Percentiles rank a stretch among this genome's conserved stretches.
phyloP scores from a whole-genome alignment of 30 jellyfish, hydroid and myxozoan genomes.

The Cassiopea andromeda region DNA sequence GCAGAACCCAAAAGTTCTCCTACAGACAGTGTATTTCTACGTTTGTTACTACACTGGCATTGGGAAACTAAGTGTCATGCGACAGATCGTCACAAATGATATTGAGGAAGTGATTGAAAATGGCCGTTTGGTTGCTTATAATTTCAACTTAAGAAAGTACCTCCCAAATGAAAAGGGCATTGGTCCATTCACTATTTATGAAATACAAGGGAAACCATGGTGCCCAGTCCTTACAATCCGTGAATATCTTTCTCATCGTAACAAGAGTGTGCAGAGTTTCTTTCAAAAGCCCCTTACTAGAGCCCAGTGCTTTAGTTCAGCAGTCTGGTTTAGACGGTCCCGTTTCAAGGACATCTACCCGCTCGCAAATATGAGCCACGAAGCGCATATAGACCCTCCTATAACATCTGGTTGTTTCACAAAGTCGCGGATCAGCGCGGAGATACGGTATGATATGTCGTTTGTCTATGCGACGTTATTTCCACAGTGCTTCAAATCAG shows the following conservation, averaged over 20 bases:
- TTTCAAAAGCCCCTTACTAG: slow-evolving; percentile 57
- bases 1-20: slow-evolving; percentile 45
- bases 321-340: slow-evolving; percentile 50
- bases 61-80: slow-evolving; percentile 68
- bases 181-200: slow-evolving; percentile 64
- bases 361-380: slow-evolving; percentile 49
- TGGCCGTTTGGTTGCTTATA: slow-evolving; percentile 52
- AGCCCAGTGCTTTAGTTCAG: slow-evolving; percentile 34
- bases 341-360: slow-evolving; percentile 60
- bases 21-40: slow-evolving; percentile 59
- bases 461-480: slow-evolving; percentile 48
- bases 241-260: slow-evolving; percentile 55
- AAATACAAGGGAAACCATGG: slow-evolving; percentile 74
- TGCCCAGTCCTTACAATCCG: slow-evolving; percentile 68
- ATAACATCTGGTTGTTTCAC: slow-evolving; percentile 62
- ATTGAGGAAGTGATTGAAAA: slow-evolving; percentile 53
- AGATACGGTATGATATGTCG: slow-evolving; percentile 59
- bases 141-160: slow-evolving; percentile 35
- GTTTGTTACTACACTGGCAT: slow-evolving; percentile 68
- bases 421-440: slow-evolving; percentile 64
- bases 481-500: slow-evolving; percentile 49
- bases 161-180: slow-evolving; percentile 46
- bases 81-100: slow-evolving; percentile 16
- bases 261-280: slow-evolving; percentile 41
- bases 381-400: slow-evolving; percentile 62